Evolutionary conservation across 37 sponge, comb jelly and placozoan species (phyloP).

Genomic region (Crambe crambe): DNA sequence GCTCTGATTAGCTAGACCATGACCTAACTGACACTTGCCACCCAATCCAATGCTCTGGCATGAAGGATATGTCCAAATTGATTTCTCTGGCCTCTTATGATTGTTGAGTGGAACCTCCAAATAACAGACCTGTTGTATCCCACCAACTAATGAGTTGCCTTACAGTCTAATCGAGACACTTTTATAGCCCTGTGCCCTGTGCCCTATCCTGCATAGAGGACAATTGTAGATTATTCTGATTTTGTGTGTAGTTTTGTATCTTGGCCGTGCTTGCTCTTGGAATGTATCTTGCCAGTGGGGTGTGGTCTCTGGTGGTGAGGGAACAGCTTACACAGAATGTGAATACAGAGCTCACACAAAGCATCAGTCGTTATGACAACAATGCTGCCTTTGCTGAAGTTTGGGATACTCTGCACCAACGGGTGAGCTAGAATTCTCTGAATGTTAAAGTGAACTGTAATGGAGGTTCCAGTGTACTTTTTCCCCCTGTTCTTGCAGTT

Average conservation of each 20-base stretch:
- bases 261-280: slow-evolving; percentile 5
- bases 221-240: no score
- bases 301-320: slow-evolving; percentile 17
- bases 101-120: no score
- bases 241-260: slow-evolving; percentile 8
- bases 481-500: slow-evolving; percentile 9
- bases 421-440: background rate
- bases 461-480: background rate
- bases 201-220: no score
- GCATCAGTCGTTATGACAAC: background rate
- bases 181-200: no score
- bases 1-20: no score
- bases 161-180: no score
- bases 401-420: background rate
- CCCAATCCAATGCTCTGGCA: no score
- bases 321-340: background rate
- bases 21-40: no score
- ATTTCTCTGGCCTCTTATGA: no score
- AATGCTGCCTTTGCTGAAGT: background rate
- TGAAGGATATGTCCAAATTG: no score
- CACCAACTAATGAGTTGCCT: no score
- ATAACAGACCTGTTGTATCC: no score
- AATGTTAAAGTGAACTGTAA: background rate
- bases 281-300: slow-evolving; percentile 23
- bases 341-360: background rate